Percentiles rank a stretch among this genome's conserved stretches.
phyloP scores from a whole-genome alignment of 2,888 invertebrate genomes.

The Athalia cordata region DNA sequence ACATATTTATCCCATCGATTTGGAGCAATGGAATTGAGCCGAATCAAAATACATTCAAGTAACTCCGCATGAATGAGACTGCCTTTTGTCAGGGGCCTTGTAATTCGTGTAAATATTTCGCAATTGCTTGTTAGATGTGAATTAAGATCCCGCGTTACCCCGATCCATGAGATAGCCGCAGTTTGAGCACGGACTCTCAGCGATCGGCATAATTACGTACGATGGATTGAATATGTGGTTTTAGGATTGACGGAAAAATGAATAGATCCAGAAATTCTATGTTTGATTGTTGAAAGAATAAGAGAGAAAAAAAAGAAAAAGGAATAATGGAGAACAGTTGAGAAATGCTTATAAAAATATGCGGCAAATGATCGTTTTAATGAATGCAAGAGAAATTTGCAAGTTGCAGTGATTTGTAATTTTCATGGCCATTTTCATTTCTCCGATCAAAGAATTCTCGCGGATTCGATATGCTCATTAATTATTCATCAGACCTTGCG shows the following conservation, averaged over 20 bases:
- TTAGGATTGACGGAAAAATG: too few species aligned
- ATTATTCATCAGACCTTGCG: conserved; percentile 56
- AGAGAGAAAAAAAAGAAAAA: too few species aligned
- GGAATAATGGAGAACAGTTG: too few species aligned
- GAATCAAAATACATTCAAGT: conserved; percentile 3
- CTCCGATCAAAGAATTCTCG: conserved; percentile 15
- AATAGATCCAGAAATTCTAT: too few species aligned
- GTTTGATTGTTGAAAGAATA: too few species aligned
- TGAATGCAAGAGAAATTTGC: neutral
- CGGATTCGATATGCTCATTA: conserved; percentile 52
- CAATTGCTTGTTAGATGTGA: conserved; percentile 30
- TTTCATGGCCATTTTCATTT: neutral
- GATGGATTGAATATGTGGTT: too few species aligned
- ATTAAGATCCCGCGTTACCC: neutral
- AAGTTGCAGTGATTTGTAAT: neutral
- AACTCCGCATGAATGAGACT: conserved; percentile 24
- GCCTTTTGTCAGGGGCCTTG: conserved; percentile 17
- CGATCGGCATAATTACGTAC: too few species aligned
- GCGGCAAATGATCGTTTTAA: too few species aligned
- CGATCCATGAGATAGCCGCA: neutral
- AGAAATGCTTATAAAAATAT: too few species aligned
- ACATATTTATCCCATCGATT: conserved; percentile 14
- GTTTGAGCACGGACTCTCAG: neutral
- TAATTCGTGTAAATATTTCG: conserved; percentile 10
- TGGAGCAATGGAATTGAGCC: conserved; percentile 17